phyloP scores from a whole-genome alignment of 2,797 vertebrate species.

The Rhinichthys osculus region DNA sequence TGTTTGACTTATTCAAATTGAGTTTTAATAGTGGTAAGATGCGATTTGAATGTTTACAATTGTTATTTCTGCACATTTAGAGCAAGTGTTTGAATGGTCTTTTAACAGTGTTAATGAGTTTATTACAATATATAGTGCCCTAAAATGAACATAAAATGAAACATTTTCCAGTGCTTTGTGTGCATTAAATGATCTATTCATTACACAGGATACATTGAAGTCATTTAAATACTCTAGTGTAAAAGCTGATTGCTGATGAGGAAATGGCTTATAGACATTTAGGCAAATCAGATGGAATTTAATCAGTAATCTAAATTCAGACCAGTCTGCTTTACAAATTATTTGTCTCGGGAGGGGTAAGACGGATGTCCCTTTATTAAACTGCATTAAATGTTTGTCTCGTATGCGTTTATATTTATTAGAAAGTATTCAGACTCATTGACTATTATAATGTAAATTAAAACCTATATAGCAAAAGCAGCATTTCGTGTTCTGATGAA shows the following conservation, averaged over 20 bases:
- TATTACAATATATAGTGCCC: neutral
- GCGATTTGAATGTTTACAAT: neutral
- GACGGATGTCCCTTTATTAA: slow-evolving; percentile 13
- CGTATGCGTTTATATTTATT: neutral
- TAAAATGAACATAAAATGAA: neutral
- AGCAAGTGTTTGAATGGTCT: neutral
- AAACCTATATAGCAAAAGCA: neutral
- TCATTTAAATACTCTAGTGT: slow-evolving; percentile 4
- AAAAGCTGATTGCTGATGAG: slow-evolving; percentile 12
- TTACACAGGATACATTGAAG: neutral
- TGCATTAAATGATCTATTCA: slow-evolving; percentile 2
- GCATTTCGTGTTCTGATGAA: neutral
- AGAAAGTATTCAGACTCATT: neutral
- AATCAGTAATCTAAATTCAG: slow-evolving; percentile 14
- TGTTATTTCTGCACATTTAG: neutral
- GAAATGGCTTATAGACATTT: neutral
- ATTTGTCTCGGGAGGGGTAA: neutral
- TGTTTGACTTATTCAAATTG: slow-evolving; percentile 19
- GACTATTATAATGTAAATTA: neutral
- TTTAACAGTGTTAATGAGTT: neutral
- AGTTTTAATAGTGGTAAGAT: neutral
- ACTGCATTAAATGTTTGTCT: neutral
- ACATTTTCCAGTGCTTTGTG: neutral
- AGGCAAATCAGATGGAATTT: slow-evolving; percentile 10
- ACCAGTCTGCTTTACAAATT: neutral